Evolutionary conservation across 2,797 vertebrate species (phyloP).

Genomic region (Anniella stebbinsi): DNA sequence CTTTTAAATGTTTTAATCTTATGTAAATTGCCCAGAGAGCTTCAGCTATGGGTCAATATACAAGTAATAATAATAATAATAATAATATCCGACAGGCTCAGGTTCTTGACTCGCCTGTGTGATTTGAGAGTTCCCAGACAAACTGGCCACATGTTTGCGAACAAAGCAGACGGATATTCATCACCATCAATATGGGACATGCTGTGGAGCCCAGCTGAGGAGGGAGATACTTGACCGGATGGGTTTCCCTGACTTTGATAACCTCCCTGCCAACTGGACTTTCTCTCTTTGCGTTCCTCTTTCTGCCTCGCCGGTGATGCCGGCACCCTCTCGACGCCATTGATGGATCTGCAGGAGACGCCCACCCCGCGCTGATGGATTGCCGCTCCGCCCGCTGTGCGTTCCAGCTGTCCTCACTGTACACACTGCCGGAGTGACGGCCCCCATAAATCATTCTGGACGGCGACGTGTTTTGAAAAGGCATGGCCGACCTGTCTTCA

Average conservation of each 20-base stretch:
- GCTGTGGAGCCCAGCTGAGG: slow-evolving; percentile 53
- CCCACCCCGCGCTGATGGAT: slow-evolving; percentile 49
- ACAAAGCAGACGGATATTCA: not conserved
- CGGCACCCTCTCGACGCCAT: slow-evolving; percentile 35
- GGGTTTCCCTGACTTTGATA: not conserved
- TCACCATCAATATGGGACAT: slow-evolving; percentile 13
- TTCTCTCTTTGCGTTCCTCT: slow-evolving; percentile 13
- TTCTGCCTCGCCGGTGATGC: slow-evolving; percentile 32
- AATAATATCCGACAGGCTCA: too few species aligned
- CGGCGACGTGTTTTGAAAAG: slow-evolving; percentile 28
- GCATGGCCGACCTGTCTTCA: not conserved
- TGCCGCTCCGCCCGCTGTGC: slow-evolving; percentile 39
- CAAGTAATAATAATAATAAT: too few species aligned
- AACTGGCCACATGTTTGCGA: not conserved
- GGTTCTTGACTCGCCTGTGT: not conserved
- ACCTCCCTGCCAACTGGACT: not conserved
- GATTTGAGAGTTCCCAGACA: slow-evolving; percentile 40
- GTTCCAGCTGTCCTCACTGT: slow-evolving; percentile 55
- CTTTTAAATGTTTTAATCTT: too few species aligned
- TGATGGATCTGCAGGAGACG: slow-evolving; percentile 63
- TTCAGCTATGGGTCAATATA: too few species aligned
- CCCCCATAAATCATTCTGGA: slow-evolving; percentile 72
- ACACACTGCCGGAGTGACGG: slow-evolving; percentile 65
- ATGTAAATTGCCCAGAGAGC: too few species aligned
- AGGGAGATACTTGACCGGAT: slow-evolving; percentile 42